Base-by-base conservation (phyloP, 2,113 vertebrate genomes). In the Leucopsar rothschildi region DNA sequence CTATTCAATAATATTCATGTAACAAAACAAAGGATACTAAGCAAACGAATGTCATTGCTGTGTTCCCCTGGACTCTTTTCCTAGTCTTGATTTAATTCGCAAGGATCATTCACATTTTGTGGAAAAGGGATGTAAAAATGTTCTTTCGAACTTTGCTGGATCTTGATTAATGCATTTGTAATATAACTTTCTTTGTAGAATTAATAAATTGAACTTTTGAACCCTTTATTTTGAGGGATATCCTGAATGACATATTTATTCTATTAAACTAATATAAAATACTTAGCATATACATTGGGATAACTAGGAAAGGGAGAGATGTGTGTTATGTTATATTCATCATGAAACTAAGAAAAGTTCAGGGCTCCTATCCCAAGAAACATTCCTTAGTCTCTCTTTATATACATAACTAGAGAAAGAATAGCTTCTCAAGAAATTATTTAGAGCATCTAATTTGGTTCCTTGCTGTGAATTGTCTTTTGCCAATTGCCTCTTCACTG, bases 91-190 rank as follows among this genome's bases (percentile, higher is more conserved):
- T 66, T 86, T 75, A 68, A 17, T 61, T 88, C 16, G 56, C 12
- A 88, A 73, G 15, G 8, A 49, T 44, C 15, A 61, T n/a, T 47
- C 83, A 64, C 4, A 55, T 49, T 60, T 76, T 72, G 23, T 37
- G 23, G 19, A 80, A 86, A 66, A 60, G 4, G 4, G 9, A 83
- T 49, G 11, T 16, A 68, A 68, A 93, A 72, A 9, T 42, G 10
- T 2, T 77, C 3, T 86, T 91, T 86, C 0, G 0, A 81, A 57
- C 10, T 53, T 73, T 20, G 53, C 4, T 37, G 23, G 13, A 60
- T 61, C 45, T 72, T 49, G 57, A 44, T n/a, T 86, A 2, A 17
- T 14, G 8, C 28, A 65, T 61, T 28, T 4, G 12, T 73, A 59
- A 60, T 19, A 44, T 14, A 47, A 69, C 33, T 64, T 1, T 80